phyloP scores from a whole-genome alignment of 2,113 vertebrate genomes.

The Neopipo cinnamomea region DNA sequence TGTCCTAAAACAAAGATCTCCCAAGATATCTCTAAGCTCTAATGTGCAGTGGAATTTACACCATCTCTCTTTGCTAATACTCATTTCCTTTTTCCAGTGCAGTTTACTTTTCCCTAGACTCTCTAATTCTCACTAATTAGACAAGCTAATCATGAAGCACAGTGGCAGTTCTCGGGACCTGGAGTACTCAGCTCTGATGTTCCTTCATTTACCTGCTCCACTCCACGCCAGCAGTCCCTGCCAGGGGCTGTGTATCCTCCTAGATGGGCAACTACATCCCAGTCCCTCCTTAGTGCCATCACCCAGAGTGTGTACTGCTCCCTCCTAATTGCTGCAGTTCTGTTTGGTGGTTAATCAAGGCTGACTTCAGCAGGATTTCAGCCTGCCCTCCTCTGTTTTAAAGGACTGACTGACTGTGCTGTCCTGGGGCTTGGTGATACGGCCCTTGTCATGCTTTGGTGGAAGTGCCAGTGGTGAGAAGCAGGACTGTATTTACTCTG shows the following conservation, averaged over 20 bases:
- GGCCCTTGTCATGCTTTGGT: background rate
- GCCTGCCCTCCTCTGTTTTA: background rate
- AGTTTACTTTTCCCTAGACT: background rate
- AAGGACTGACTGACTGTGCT: background rate
- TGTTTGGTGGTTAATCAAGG: background rate
- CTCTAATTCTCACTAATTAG: background rate
- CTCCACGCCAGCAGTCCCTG: background rate
- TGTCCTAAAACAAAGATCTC: background rate
- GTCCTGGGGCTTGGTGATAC: background rate
- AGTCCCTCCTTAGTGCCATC: background rate
- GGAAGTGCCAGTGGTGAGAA: background rate
- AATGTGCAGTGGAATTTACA: background rate
- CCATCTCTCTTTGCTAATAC: background rate
- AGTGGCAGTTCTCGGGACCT: background rate
- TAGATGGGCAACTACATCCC: background rate
- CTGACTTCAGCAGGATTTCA: background rate
- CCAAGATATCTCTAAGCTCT: background rate
- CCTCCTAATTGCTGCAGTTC: background rate
- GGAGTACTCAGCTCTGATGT: background rate
- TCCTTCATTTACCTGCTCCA: background rate
- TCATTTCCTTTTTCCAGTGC: background rate
- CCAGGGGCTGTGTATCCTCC: background rate
- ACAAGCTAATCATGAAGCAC: background rate
- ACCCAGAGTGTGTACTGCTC: background rate
- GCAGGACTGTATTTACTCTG: background rate